phyloP scores from a whole-genome alignment of 1,140 invertebrate genomes.

The Bombus confusus region DNA sequence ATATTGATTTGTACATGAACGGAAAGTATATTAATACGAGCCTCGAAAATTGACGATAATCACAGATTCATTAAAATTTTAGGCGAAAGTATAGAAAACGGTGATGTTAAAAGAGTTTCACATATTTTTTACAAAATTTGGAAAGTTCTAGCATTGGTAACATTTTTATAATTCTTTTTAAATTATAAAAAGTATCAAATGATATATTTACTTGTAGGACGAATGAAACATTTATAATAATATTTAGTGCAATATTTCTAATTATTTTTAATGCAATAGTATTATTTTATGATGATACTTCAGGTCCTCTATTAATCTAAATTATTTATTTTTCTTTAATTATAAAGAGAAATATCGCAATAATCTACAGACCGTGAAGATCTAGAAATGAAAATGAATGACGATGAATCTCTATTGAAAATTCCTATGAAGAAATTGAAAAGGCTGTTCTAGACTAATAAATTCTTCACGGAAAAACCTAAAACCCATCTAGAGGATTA shows the following conservation, averaged over 20 bases:
- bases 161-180: too few species aligned
- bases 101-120: not conserved
- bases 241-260: not conserved
- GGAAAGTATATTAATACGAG: not conserved
- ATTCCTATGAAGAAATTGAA: not conserved
- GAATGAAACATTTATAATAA: too few species aligned
- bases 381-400: not conserved
- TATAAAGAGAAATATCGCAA: not conserved
- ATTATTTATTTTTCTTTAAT: not conserved
- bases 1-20: not conserved
- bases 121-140: too few species aligned
- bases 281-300: not conserved
- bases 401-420: too few species aligned
- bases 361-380: not conserved
- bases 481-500: not conserved
- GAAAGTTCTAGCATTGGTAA: too few species aligned
- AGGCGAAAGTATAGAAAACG: not conserved
- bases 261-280: not conserved
- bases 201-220: too few species aligned
- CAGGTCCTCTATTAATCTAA: not conserved
- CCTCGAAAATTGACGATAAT: not conserved
- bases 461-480: not conserved
- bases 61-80: not conserved
- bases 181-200: too few species aligned
- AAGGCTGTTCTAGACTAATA: not conserved